phyloP scores from a whole-genome alignment of 2,888 invertebrate genomes.

The Theretra japonica region DNA sequence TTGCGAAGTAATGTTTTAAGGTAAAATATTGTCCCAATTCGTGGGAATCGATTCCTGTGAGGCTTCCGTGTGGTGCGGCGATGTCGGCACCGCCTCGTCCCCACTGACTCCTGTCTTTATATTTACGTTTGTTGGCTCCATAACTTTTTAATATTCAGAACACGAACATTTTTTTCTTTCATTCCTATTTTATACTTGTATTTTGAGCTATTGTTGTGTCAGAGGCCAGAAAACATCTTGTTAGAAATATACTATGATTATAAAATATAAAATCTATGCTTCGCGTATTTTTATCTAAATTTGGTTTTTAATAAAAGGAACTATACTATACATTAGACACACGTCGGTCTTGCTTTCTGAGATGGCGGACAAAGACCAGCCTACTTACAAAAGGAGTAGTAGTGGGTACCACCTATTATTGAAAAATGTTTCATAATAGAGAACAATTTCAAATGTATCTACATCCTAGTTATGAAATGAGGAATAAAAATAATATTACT shows the following conservation, averaged over 20 bases:
- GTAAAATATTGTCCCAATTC: slow-evolving; percentile 60
- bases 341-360: not conserved
- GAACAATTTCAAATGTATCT: too few species aligned
- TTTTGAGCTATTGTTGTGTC: not conserved
- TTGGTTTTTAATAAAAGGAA: too few species aligned
- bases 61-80: slow-evolving; percentile 53
- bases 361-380: not conserved
- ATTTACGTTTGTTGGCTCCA: not conserved
- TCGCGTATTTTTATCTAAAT: too few species aligned
- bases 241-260: not conserved
- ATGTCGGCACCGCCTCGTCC: slow-evolving; percentile 5
- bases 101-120: not conserved
- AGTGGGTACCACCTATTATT: too few species aligned
- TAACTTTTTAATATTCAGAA: not conserved
- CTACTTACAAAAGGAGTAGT: not conserved
- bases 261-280: not conserved
- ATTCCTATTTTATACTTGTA: not conserved
- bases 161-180: not conserved
- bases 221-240: too few species aligned
- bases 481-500: too few species aligned
- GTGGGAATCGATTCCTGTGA: slow-evolving; percentile 62
- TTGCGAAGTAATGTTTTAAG: slow-evolving; percentile 36
- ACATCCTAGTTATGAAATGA: too few species aligned
- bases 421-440: too few species aligned
- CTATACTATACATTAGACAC: not conserved